Evolutionary conservation across 1,140 invertebrate species (phyloP), one percentile per base, ranked within the genome.

Genomic region (Parasteatoda tepidariorum): DNA sequence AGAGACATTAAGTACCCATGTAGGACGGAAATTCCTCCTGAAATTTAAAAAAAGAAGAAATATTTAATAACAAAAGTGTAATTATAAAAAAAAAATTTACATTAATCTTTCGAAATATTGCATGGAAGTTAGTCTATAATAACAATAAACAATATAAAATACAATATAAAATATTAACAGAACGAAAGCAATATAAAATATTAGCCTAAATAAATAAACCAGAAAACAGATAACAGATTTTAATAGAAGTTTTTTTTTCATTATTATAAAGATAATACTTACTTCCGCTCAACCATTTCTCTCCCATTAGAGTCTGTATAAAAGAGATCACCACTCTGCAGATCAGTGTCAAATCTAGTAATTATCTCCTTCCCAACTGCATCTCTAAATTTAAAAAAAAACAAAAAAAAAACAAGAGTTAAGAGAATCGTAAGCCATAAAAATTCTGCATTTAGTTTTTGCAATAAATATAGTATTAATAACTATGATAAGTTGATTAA

Each of bases 1-100:
- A n/a, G 89, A 89, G 70, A 91, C 88, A 71, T 90, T 89, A 38
- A 92, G 88, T 4, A 89, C 90, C 93, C 93, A 98, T 2, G 94
- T 94, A 4, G 94, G 93, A 30, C 96, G 89, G 73, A 92, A 92
- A 87, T 98, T 92, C 57, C 92, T 41, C 57, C 84, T 85, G 26
- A 18, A 64, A 85, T 6, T 22, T 61, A 24, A 15, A 61, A 2
- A 48, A 48, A 48, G 9, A n/a, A n/a, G n/a, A n/a, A n/a, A n/a
- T n/a, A n/a, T n/a, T n/a, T n/a, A n/a, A n/a, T n/a, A n/a, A n/a
- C n/a, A n/a, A n/a, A n/a, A n/a, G n/a, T n/a, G n/a, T n/a, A n/a
- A n/a, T n/a, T n/a, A n/a, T n/a, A n/a, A n/a, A n/a, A n/a, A n/a
- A n/a, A n/a, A n/a, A n/a, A n/a, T n/a, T n/a, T n/a, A n/a, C n/a